Base-by-base conservation (phyloP, 2,797 vertebrate genomes). In the Chloroceryle inda region DNA sequence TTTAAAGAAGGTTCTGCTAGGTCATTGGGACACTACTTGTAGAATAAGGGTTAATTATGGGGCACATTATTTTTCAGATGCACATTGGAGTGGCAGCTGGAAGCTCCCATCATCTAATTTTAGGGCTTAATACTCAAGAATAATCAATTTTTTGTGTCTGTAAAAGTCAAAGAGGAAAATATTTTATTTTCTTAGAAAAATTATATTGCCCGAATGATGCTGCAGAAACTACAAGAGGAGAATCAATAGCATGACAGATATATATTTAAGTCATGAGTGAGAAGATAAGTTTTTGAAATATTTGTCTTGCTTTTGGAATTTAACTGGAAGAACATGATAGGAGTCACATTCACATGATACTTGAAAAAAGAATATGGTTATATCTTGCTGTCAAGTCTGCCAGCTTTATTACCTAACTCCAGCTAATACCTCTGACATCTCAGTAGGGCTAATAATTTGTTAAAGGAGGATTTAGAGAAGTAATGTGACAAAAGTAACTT, bases 221-320 rank as follows among this genome's bases (percentile, higher is more conserved):
- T 75, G 19, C 35, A 79, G 47, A 78, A 82, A 55, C 8, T 42
- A 29, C 26, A 77, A n/a, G 10, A 55, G 64, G 13, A 83, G 17
- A 81, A 69, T 37, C 74, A 85, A 72, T 23, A 71, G 18, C 4
- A 8, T n/a, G 9, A 35, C 11, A 31, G 13, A 5, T 75, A 59
- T 62, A 53, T 85, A 88, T 76, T 89, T 31, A 61, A 85, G 33
- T 67, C 6, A 9, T 80, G 61, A 86, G 56, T 62, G 22, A 91
- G 33, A 77, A 26, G 53, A 24, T 80, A 80, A 84, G 22, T 89
- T 91, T 95, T 93, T 84, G 45, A 90, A 77, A 81, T 56, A 35
- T 76, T 72, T 72, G 52, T 12, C 27, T 92, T 85, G 31, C 17
- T 91, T 89, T 89, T 84, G 53, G 11, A 50, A 58, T 47, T 69